Conservation (phyloP, 1,140 invertebrate genomes). For the Aphelinus atriplicis region DNA sequence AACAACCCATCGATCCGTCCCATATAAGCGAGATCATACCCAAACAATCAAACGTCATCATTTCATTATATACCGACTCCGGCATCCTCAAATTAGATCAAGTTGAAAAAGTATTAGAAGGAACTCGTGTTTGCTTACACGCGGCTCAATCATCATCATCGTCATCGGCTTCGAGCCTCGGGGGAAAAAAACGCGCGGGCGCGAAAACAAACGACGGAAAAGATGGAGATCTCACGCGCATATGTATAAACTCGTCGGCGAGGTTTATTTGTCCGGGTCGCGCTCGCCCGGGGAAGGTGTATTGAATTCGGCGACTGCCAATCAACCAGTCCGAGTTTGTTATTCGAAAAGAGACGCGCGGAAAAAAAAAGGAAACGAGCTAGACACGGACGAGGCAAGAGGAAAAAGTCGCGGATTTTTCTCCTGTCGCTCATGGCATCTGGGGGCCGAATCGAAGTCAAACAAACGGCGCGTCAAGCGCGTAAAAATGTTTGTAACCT, state of each 20-base stretch:
- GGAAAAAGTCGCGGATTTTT: not conserved
- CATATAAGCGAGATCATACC: too few relatives aligned
- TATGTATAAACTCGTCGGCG: not conserved
- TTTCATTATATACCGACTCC: too few relatives aligned
- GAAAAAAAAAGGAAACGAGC: conserved; percentile 23
- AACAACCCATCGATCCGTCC: too few relatives aligned
- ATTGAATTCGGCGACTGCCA: conserved; percentile 18
- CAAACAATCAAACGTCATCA: too few relatives aligned
- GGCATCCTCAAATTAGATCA: too few relatives aligned
- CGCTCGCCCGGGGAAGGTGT: not conserved
- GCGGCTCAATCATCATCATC: too few relatives aligned
- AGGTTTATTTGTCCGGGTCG: conserved; percentile 3
- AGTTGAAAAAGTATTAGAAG: too few relatives aligned
- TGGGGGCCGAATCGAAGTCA: conserved; percentile 3
- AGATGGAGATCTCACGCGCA: not conserved
- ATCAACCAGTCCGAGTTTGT: conserved; percentile 10
- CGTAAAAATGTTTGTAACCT: too few relatives aligned
- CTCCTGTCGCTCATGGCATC: not conserved
- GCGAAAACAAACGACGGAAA: too few relatives aligned
- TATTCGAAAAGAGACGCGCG: conserved; percentile 19
- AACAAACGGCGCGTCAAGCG: conserved; percentile 5
- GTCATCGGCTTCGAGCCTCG: too few relatives aligned
- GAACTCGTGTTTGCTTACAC: too few relatives aligned
- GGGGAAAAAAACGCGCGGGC: too few relatives aligned
- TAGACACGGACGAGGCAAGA: not conserved